Conservation (phyloP, 2,797 vertebrate species). For the Anguilla megastoma region DNA sequence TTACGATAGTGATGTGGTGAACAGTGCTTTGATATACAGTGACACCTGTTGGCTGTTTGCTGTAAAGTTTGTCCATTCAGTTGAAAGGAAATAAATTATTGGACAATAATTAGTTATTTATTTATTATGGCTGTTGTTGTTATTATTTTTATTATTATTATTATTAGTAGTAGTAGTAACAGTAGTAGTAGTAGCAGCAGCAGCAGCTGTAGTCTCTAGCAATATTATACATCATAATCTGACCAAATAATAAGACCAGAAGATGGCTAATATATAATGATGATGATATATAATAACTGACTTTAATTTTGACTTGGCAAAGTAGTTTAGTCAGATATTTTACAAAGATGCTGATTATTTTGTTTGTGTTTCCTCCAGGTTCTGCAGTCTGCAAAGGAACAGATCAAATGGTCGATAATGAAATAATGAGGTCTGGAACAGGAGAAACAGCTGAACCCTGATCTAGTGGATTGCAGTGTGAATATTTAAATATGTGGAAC, state of each 20-base stretch:
- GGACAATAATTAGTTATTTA: neutral
- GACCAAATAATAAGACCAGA: neutral
- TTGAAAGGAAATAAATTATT: neutral
- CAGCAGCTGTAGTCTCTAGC: no score
- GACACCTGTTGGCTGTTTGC: neutral
- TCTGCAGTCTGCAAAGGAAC: constrained; percentile 28
- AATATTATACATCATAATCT: no score
- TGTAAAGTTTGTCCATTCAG: neutral
- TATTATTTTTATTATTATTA: no score
- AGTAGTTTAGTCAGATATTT: neutral
- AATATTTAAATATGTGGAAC: neutral
- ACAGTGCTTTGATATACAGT: neutral
- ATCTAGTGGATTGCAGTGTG: neutral
- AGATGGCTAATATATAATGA: neutral
- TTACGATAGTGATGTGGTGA: neutral
- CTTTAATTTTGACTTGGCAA: neutral
- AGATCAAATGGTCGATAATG: constrained; percentile 29
- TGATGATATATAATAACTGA: neutral
- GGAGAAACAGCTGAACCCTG: neutral
- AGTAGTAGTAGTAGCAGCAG: no score
- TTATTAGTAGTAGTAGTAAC: no score
- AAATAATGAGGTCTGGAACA: neutral
- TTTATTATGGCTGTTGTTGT: neutral
- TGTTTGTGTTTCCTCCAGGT: constrained; percentile 1
- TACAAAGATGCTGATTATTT: neutral